These are phyloP conservation scores for Plectropomus leopardus DNA, from an alignment of 2,113 vertebrate genomes.

Conservation along the genomic window DNA sequence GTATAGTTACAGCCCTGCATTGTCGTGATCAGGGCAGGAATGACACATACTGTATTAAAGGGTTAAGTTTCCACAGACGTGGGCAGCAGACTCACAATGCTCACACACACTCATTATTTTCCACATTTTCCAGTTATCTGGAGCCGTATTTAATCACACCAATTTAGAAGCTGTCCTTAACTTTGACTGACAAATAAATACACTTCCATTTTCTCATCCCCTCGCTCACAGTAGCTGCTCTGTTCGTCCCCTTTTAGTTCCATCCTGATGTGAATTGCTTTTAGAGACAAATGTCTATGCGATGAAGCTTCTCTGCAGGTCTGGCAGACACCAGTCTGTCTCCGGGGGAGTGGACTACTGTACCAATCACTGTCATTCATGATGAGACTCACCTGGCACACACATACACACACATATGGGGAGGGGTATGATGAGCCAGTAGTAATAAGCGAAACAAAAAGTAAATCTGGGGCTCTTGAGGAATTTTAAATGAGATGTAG, in stretches of 20 bases:
- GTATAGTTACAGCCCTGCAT: conserved; percentile 73
- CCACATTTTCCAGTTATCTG: conserved; percentile 70
- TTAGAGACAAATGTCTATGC: conserved; percentile 47
- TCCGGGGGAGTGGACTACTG: conserved; percentile 46
- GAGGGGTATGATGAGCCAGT: background rate
- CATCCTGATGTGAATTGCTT: conserved; percentile 50
- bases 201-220: conserved; percentile 68
- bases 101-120: conserved; percentile 65
- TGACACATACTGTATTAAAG: conserved; percentile 72
- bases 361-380: conserved; percentile 52
- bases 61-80: conserved; percentile 68
- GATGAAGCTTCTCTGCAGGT: conserved; percentile 34
- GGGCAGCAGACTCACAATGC: conserved; percentile 22
- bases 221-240: conserved; percentile 62
- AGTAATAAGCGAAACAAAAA: background rate
- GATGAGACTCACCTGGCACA: conserved; percentile 28
- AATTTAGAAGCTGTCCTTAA: conserved; percentile 70
- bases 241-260: conserved; percentile 58
- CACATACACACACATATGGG: background rate
- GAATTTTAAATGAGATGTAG: conserved; percentile 21
- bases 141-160: conserved; percentile 64
- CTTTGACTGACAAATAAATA: conserved; percentile 79
- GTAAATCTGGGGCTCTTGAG: conserved; percentile 23
- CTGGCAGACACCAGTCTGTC: conserved; percentile 33
- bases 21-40: conserved; percentile 58